Conservation (phyloP, 2,888 invertebrate genomes). For the Minunthozetes semirufus region DNA sequence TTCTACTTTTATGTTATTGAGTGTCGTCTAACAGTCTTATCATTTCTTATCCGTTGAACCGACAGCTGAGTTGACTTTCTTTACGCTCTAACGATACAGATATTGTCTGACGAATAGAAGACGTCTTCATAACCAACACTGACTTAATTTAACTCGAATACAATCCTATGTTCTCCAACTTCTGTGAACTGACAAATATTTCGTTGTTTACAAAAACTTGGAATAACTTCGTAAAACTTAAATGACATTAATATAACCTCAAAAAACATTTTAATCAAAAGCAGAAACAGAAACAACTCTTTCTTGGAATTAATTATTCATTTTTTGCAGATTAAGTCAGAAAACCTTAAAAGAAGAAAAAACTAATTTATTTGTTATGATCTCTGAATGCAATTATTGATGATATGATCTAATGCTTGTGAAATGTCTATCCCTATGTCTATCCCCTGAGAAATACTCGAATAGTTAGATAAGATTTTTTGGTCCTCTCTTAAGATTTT, state of each 20-base stretch:
- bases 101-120: slow-evolving; percentile 15
- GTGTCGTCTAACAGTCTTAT: slow-evolving; percentile 16
- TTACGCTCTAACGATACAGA: slow-evolving; percentile 1
- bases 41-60: neutral
- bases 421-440: neutral
- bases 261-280: neutral
- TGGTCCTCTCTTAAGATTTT: neutral
- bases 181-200: neutral
- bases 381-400: neutral
- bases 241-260: no score
- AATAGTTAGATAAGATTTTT: slow-evolving; percentile 1
- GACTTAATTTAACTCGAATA: neutral
- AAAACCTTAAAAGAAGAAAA: neutral
- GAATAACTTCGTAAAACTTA: no score
- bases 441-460: neutral
- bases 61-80: slow-evolving; percentile 25
- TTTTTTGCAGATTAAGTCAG: neutral
- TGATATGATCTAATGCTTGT: slow-evolving; percentile 14
- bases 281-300: neutral
- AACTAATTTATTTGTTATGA: no score
- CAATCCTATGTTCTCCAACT: neutral
- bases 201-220: neutral
- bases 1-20: neutral
- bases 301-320: neutral
- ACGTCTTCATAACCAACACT: neutral